phyloP scores from a whole-genome alignment of 37 sponge, comb jelly and placozoan genomes.

The Hormiphora californensis region DNA sequence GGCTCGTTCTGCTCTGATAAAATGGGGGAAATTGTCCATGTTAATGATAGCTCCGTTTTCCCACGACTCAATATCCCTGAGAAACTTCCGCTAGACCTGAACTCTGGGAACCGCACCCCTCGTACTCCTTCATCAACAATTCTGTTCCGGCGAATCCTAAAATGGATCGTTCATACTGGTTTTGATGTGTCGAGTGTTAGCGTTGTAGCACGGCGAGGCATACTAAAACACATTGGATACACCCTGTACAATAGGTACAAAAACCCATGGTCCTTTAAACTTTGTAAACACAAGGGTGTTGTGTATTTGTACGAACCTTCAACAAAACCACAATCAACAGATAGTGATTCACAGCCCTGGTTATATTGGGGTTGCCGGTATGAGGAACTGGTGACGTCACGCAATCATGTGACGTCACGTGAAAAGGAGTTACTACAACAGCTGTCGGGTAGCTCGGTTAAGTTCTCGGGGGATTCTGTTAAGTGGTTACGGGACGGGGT shows the following conservation, averaged over 20 bases:
- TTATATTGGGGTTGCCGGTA: background rate
- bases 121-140: too few species aligned
- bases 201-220: background rate
- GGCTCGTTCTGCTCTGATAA: background rate
- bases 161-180: background rate
- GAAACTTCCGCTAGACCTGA: background rate
- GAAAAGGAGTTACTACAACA: too few species aligned
- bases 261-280: background rate
- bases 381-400: background rate
- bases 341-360: background rate
- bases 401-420: background rate
- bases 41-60: background rate
- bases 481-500: too few species aligned
- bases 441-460: too few species aligned
- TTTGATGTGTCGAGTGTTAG: background rate
- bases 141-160: too few species aligned
- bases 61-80: background rate
- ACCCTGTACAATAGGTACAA: background rate
- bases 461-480: too few species aligned
- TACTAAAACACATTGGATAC: slow-evolving; percentile 2
- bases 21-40: background rate
- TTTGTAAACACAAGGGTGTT: background rate
- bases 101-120: too few species aligned
- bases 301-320: slow-evolving; percentile 16
- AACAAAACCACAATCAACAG: background rate